These are phyloP conservation scores for Balaenoptera acutorostrata DNA, from an alignment of 2,113 vertebrate species.

Conservation along the genomic window DNA sequence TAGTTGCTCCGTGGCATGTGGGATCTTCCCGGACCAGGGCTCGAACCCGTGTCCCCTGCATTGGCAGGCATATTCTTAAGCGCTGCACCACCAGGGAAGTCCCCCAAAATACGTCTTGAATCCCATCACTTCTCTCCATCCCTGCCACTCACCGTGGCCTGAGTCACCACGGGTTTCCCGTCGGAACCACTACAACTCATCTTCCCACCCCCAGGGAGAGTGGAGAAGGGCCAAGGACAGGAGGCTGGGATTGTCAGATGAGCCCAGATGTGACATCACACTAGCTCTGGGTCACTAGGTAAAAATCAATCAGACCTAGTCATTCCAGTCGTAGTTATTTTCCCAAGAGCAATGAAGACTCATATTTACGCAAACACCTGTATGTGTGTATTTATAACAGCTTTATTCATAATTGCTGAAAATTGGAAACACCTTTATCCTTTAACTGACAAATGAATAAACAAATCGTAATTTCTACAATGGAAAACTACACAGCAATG, in stretches of 20 bases:
- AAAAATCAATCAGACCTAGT: not conserved
- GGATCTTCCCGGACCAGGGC: no score
- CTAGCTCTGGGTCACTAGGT: not conserved
- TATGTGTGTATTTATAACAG: not conserved
- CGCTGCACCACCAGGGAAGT: no score
- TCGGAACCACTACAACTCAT: not conserved
- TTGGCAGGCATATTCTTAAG: no score
- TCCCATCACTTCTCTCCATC: not conserved
- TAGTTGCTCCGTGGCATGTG: no score
- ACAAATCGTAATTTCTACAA: not conserved
- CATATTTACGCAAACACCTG: not conserved
- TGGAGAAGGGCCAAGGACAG: not conserved
- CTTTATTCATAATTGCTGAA: not conserved
- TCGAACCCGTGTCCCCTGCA: no score
- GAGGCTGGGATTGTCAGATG: not conserved
- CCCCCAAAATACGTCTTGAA: rapidly evolving
- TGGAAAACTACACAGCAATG: not conserved
- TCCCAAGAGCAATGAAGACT: not conserved
- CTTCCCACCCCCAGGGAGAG: not conserved
- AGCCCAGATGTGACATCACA: not conserved
- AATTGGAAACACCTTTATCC: not conserved
- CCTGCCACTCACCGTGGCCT: not conserved
- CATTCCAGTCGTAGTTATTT: not conserved
- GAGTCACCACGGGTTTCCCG: not conserved
- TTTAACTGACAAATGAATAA: not conserved